Evolutionary conservation across 2,797 vertebrate species (phyloP).

Genomic region (Malacoraja senta): DNA sequence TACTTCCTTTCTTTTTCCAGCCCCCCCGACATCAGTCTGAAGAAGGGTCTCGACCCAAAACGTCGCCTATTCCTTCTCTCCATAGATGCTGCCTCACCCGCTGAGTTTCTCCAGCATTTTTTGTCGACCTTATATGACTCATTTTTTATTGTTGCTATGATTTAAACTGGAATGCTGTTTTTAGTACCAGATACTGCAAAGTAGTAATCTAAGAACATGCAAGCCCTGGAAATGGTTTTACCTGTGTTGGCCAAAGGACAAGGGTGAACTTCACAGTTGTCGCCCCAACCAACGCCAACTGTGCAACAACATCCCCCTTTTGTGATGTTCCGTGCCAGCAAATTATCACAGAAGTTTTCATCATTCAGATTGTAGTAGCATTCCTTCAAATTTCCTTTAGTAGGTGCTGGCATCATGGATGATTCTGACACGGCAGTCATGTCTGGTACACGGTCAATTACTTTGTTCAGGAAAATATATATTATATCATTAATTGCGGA

Average conservation of each 20-base stretch:
- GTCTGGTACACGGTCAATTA: background rate
- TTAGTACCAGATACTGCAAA: background rate
- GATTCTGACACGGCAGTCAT: background rate
- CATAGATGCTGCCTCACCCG: too few relatives aligned
- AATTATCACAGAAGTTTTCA: conserved; percentile 62
- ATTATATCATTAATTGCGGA: background rate
- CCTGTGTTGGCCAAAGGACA: conserved; percentile 58
- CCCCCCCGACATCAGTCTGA: too few relatives aligned
- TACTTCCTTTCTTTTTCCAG: too few relatives aligned
- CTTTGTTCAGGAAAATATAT: background rate
- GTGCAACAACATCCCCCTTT: conserved; percentile 69
- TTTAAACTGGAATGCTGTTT: background rate
- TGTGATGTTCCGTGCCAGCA: conserved; percentile 61
- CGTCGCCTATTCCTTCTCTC: too few relatives aligned
- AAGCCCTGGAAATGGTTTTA: conserved; percentile 38
- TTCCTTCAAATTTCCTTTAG: conserved; percentile 54
- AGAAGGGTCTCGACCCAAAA: too few relatives aligned
- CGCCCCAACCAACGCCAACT: conserved; percentile 63
- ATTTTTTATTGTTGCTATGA: background rate
- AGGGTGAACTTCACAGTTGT: conserved; percentile 66
- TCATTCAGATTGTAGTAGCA: conserved; percentile 65
- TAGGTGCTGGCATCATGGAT: background rate
- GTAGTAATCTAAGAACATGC: background rate
- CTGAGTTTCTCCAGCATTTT: too few relatives aligned
- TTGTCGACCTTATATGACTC: too few relatives aligned